Evolutionary conservation across 2,113 vertebrate genomes (phyloP).

Genomic region (Cichladusa arquata): DNA sequence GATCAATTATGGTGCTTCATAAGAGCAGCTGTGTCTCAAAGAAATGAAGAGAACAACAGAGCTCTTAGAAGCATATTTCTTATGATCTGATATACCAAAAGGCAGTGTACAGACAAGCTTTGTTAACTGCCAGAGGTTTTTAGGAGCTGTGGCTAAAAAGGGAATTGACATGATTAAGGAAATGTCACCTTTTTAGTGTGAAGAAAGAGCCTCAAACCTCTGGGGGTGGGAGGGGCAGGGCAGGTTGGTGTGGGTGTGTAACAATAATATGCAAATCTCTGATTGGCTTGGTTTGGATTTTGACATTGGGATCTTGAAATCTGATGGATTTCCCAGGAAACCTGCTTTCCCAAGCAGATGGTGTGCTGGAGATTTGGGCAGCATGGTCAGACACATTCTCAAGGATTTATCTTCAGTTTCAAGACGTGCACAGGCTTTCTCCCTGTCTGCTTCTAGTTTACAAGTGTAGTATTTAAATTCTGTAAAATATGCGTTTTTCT

Average conservation of each 20-base stretch:
- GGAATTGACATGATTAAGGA: rapidly evolving
- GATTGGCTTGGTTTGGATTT: neutral
- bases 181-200: neutral
- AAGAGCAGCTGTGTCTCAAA: neutral
- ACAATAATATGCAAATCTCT: neutral
- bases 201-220: neutral
- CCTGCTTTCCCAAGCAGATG: neutral
- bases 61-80: neutral
- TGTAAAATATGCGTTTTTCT: neutral
- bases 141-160: neutral
- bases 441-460: neutral
- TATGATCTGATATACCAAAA: neutral
- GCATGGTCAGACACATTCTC: neutral
- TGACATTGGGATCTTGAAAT: neutral
- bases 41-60: neutral
- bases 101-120: neutral
- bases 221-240: no score
- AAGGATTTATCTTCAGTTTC: neutral
- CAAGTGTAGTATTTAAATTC: neutral
- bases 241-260: no score
- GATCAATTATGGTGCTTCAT: neutral
- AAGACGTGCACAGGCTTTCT: neutral
- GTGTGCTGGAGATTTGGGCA: neutral
- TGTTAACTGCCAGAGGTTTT: neutral
- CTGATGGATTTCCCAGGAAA: neutral